Percentiles rank a stretch among this genome's conserved stretches.
phyloP scores from a whole-genome alignment of 2,113 vertebrate genomes.

The Dipodomys ordii region DNA sequence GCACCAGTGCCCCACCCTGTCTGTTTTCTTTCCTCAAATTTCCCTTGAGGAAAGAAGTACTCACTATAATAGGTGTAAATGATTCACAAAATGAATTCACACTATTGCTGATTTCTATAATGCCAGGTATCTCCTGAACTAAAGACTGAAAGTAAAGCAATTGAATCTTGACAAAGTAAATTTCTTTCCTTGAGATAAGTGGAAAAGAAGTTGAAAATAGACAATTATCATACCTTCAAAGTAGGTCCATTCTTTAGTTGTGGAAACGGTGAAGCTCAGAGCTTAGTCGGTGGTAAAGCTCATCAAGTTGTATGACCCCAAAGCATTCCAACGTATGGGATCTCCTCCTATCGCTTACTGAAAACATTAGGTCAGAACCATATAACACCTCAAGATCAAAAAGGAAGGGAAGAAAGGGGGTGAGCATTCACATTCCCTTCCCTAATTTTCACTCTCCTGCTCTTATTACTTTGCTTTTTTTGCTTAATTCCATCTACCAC shows the following conservation, averaged over 20 bases:
- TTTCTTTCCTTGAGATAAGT: background rate
- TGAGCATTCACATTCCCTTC: background rate
- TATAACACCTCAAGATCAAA: background rate
- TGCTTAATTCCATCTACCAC: background rate
- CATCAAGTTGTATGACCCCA: background rate
- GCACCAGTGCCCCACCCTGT: background rate
- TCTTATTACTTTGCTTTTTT: background rate
- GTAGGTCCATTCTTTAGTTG: background rate
- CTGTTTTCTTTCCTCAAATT: background rate
- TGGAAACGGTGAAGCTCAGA: background rate
- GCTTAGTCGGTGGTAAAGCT: background rate
- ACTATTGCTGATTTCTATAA: background rate
- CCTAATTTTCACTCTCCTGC: background rate
- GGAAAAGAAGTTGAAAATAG: background rate
- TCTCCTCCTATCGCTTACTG: background rate
- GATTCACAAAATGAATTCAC: background rate
- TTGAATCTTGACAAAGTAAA: background rate
- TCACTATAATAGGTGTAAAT: background rate
- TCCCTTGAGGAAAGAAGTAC: background rate
- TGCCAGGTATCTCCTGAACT: background rate
- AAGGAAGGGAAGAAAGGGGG: background rate
- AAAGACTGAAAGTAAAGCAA: background rate
- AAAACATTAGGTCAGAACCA: constrained; percentile 32
- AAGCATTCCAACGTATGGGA: no score
- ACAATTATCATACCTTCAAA: background rate